Evolutionary conservation across 2,113 vertebrate genomes (phyloP).

Genomic region (Chaenogobius annularis): DNA sequence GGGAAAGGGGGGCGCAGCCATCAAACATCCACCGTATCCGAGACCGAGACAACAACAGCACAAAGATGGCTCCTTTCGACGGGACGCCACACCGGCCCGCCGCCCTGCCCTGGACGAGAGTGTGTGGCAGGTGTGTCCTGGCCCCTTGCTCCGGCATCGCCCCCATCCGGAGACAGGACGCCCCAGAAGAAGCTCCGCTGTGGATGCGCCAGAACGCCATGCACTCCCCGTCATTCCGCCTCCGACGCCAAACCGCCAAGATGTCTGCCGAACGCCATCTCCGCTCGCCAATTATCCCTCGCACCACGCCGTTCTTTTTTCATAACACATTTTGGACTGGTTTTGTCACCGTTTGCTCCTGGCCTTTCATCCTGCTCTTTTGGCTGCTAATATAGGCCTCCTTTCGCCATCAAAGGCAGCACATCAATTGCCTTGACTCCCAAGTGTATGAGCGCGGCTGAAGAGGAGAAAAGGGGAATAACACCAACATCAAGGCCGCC

Average conservation of each 20-base stretch:
- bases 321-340: conserved; percentile 63
- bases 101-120: conserved; percentile 25
- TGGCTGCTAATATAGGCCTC: conserved; percentile 73
- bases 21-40: conserved; percentile 69
- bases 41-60: conserved; percentile 75
- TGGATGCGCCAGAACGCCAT: conserved; percentile 32
- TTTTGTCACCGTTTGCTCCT: conserved; percentile 61
- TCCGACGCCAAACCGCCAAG: conserved; percentile 42
- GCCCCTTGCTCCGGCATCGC: conserved; percentile 25
- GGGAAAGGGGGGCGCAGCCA: conserved; percentile 68
- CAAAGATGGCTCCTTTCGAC: conserved; percentile 70
- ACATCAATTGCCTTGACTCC: conserved; percentile 80
- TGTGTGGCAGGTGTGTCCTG: conserved; percentile 13
- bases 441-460: conserved; percentile 73
- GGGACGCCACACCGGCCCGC: conserved; percentile 65
- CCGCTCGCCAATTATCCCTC: conserved; percentile 48
- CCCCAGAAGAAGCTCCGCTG: conserved; percentile 40
- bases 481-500: conserved; percentile 72
- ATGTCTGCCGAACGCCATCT: conserved; percentile 57
- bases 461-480: conserved; percentile 63
- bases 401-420: conserved; percentile 77
- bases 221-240: conserved; percentile 57
- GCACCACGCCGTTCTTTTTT: conserved; percentile 50
- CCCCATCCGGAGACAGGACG: conserved; percentile 51
- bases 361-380: conserved; percentile 74